Percentiles rank a stretch among this genome's conserved stretches.
These are phyloP conservation scores for Diaperis boleti DNA, from an alignment of 2,888 invertebrate species.

Conservation along the genomic window DNA sequence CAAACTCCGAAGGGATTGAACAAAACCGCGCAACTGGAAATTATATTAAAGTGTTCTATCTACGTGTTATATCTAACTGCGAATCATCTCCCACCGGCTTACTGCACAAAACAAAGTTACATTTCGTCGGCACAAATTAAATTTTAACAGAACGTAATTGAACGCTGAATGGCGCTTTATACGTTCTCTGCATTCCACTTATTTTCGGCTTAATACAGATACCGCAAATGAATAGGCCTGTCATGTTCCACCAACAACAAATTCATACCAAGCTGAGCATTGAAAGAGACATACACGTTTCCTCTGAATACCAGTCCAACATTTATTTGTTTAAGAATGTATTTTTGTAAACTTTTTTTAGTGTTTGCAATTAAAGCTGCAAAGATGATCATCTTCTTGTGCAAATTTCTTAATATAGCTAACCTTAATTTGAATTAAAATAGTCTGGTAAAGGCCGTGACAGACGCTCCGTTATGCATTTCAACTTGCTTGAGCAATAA, in stretches of 20 bases:
- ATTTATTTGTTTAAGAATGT: too few species aligned
- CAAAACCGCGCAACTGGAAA: conserved; percentile 64
- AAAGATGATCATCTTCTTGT: too few species aligned
- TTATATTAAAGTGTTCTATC: conserved; percentile 63
- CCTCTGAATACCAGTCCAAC: too few species aligned
- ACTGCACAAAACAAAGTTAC: conserved; percentile 65
- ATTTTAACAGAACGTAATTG: conserved; percentile 66
- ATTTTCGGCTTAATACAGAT: conserved; percentile 64
- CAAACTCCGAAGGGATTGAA: conserved; percentile 63
- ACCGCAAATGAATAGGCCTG: conserved; percentile 61
- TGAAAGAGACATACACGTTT: conserved; percentile 18
- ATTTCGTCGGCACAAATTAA: conserved; percentile 65
- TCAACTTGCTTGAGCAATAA: too few species aligned
- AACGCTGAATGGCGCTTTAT: conserved; percentile 64
- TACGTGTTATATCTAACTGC: conserved; percentile 55
- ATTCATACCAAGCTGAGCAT: conserved; percentile 41
- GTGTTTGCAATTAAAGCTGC: too few species aligned
- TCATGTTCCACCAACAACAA: conserved; percentile 50
- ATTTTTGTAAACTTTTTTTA: too few species aligned
- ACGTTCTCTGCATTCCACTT: conserved; percentile 63
- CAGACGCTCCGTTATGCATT: too few species aligned
- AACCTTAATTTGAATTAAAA: too few species aligned
- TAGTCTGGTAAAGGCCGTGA: too few species aligned
- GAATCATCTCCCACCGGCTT: conserved; percentile 53
- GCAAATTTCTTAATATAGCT: too few species aligned